Conservation (phyloP, 2,888 invertebrate genomes). For the Microplitis manilae region DNA sequence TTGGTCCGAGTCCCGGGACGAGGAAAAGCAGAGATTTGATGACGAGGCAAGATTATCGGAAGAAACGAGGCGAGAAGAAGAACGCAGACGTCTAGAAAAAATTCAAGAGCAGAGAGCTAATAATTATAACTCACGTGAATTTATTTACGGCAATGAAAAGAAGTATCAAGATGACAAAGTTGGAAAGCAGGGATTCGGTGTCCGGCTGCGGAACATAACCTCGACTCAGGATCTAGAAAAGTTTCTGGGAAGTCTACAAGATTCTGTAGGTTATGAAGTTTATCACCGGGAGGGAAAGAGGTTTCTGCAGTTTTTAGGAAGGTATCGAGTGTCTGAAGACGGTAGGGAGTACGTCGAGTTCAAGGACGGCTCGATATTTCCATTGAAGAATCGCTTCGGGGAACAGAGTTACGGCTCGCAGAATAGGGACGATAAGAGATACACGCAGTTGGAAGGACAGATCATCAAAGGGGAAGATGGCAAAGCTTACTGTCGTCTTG, state of each 20-base stretch:
- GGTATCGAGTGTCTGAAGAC: slow-evolving; percentile 55
- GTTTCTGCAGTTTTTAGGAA: slow-evolving; percentile 60
- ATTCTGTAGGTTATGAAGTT: slow-evolving; percentile 53
- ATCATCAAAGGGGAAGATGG: slow-evolving; percentile 57
- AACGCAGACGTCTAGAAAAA: slow-evolving; percentile 46
- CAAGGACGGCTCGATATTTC: slow-evolving; percentile 59
- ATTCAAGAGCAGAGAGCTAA: slow-evolving; percentile 40
- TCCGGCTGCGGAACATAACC: slow-evolving; percentile 55
- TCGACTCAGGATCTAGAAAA: slow-evolving; percentile 56
- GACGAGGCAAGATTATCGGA: slow-evolving; percentile 40
- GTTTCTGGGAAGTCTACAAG: slow-evolving; percentile 56
- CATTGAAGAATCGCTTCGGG: slow-evolving; percentile 59
- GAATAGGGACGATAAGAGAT: slow-evolving; percentile 47
- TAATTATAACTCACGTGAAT: slow-evolving; percentile 41
- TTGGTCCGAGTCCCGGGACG: neutral
- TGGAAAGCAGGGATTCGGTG: slow-evolving; percentile 51
- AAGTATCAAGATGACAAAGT: slow-evolving; percentile 51
- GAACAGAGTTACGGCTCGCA: slow-evolving; percentile 50
- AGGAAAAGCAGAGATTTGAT: slow-evolving; percentile 15
- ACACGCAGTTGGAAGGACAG: slow-evolving; percentile 57
- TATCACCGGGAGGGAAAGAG: slow-evolving; percentile 55
- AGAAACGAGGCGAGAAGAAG: slow-evolving; percentile 33
- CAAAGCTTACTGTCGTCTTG: slow-evolving; percentile 58
- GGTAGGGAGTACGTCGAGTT: slow-evolving; percentile 61
- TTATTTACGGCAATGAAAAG: slow-evolving; percentile 58